Base-by-base conservation (phyloP, 37 sponge, comb jelly and placozoan species). In the Crambe crambe region DNA sequence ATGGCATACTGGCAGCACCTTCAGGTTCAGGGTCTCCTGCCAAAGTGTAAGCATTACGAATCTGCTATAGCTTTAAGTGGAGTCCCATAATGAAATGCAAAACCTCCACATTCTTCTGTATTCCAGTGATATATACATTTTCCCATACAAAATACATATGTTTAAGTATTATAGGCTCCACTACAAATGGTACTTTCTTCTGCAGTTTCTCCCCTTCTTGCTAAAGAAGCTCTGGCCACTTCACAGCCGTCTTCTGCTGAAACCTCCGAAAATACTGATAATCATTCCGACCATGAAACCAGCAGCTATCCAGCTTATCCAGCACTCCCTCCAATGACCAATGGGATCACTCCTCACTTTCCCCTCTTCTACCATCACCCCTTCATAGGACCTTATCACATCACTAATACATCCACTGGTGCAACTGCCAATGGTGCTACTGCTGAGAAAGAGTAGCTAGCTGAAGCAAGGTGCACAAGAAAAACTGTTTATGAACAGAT, bases 1-100 rank as follows among this genome's bases (percentile, higher is more conserved):
- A 5, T 60, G 61, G 61, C 61, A 5, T 60, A 60, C 61, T 60
- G 61, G 61, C 61, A 60, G 61, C 61, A 60, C n/a, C 61, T 60
- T 6, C 61, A 60, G 26, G 5, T 60, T 9, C 61, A 60, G 17
- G 61, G 61, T 6, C 61, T 60, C 4, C 3, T 25, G 17, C 23
- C 61, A 60, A 9, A 60, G 17, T 60, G 61, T 60, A 60, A 60
- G 61, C 5, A 47, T 6, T 47, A 47, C n/a, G n/a, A n/a, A n/a
- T n/a, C n/a, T n/a, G n/a, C n/a, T n/a, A n/a, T n/a, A n/a, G n/a
- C n/a, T n/a, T n/a, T n/a, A n/a, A n/a, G n/a, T n/a, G n/a, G n/a
- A n/a, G n/a, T n/a, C n/a, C n/a, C n/a, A n/a, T n/a, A n/a, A n/a
- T n/a, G 51, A 15, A 12, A 47, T 47, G 51, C 51, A 47, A n/a